These are phyloP conservation scores for Bucco capensis DNA, from an alignment of 2,113 vertebrate species.

Conservation along the genomic window DNA sequence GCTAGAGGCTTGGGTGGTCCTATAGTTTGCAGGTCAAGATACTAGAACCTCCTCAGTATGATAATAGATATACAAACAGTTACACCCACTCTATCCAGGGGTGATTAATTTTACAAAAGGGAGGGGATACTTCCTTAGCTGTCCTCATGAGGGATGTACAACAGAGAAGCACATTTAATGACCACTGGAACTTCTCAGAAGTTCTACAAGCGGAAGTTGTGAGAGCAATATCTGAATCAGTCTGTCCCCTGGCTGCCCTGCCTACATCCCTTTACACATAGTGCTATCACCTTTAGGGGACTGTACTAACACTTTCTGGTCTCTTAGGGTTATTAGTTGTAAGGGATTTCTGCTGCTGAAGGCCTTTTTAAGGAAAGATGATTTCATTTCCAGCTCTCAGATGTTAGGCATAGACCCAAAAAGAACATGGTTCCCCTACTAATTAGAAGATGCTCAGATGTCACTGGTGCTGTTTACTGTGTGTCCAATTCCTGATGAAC, in stretches of 20 bases:
- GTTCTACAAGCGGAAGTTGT: neutral
- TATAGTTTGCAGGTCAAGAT: slow-evolving; percentile 39
- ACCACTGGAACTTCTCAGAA: neutral
- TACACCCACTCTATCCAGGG: neutral
- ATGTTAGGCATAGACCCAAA: neutral
- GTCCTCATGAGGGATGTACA: neutral
- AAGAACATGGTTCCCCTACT: neutral
- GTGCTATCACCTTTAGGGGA: neutral
- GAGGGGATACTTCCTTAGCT: slow-evolving; percentile 2
- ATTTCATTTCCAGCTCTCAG: neutral
- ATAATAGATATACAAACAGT: slow-evolving; percentile 45
- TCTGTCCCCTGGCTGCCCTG: neutral
- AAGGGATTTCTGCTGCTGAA: neutral
- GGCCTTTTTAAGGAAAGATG: neutral
- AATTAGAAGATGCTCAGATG: slow-evolving; percentile 35
- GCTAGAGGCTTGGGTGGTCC: slow-evolving; percentile 24
- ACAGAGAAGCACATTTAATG: neutral
- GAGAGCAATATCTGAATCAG: neutral
- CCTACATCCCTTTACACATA: neutral
- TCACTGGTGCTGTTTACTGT: neutral
- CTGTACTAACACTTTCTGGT: neutral
- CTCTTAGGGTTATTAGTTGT: neutral
- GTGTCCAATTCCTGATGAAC: neutral
- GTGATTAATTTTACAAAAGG: neutral
- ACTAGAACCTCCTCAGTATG: slow-evolving; percentile 39